Conservation (phyloP, 2,113 vertebrate genomes). For the Prolemur simus region DNA sequence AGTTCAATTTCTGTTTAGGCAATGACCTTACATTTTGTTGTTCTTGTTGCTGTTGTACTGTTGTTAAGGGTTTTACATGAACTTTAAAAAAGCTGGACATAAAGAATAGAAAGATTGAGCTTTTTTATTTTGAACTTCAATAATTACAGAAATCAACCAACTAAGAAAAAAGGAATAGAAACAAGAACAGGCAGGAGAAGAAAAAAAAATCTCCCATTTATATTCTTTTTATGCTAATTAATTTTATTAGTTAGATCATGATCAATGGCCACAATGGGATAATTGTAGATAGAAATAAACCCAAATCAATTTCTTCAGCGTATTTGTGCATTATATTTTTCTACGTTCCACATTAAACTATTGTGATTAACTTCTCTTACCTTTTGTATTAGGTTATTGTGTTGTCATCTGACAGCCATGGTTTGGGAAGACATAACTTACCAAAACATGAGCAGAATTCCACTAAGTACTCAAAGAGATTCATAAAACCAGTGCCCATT, state of each 20-base stretch:
- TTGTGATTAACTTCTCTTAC: not conserved
- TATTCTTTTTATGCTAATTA: not conserved
- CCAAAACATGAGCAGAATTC: not conserved
- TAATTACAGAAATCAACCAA: not conserved
- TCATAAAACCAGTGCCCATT: not conserved
- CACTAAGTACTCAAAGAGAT: not conserved
- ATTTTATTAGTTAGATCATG: not conserved
- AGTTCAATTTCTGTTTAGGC: conserved; percentile 73
- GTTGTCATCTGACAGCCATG: not conserved
- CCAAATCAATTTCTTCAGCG: not conserved
- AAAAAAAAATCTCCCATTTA: not conserved
- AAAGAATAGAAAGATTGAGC: not conserved
- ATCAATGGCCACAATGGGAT: not conserved
- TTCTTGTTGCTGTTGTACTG: not conserved
- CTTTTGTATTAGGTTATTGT: conserved; percentile 21
- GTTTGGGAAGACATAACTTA: not conserved
- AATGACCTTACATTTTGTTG: conserved; percentile 38
- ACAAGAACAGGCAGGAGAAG: not conserved
- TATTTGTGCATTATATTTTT: not conserved
- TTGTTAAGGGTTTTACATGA: not conserved
- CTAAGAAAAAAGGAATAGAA: not conserved
- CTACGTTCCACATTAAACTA: conserved; percentile 11
- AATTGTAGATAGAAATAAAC: not conserved
- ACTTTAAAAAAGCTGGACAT: not conserved
- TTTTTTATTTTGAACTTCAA: not conserved